Percentiles rank a stretch among this genome's conserved stretches.
Evolutionary conservation across 2,888 invertebrate genomes (phyloP).

Genomic region (Amaurobius ferox): DNA sequence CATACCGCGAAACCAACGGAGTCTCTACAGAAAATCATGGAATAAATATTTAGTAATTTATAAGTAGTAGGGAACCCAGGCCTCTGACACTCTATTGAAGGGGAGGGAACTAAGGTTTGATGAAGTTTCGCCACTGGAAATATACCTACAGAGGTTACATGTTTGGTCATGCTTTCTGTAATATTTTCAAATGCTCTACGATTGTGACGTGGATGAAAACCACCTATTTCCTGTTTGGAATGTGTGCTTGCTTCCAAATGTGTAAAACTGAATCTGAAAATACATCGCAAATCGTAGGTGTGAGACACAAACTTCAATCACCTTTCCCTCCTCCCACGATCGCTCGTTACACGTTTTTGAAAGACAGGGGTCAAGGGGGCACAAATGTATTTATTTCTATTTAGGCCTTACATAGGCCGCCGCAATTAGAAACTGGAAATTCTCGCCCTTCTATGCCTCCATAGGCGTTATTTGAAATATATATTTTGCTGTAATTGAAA

Average conservation of each 20-base stretch:
- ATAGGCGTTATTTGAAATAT: neutral
- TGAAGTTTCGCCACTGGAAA: too few relatives aligned
- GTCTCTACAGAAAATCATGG: too few relatives aligned
- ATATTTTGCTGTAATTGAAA: neutral
- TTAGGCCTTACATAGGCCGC: neutral
- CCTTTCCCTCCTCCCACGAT: slow-evolving; percentile 22
- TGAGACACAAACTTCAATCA: neutral
- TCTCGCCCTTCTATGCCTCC: neutral
- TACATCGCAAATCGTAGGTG: neutral
- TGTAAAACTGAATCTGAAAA: neutral
- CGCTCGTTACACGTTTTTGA: slow-evolving; percentile 13
- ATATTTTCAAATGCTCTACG: neutral
- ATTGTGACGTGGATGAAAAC: neutral
- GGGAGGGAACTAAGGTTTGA: too few relatives aligned
- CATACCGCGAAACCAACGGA: too few relatives aligned
- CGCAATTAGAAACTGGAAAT: neutral
- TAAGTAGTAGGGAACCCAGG: too few relatives aligned
- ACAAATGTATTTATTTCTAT: neutral
- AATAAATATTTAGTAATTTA: too few relatives aligned
- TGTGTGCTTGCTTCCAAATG: neutral
- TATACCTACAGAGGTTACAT: too few relatives aligned
- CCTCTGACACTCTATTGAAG: too few relatives aligned
- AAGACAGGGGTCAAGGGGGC: slow-evolving; percentile 29
- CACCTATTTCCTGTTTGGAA: too few relatives aligned
- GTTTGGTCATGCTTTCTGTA: too few relatives aligned